Base-by-base conservation (phyloP, 2,888 invertebrate genomes). In the Phytoseiulus persimilis region DNA sequence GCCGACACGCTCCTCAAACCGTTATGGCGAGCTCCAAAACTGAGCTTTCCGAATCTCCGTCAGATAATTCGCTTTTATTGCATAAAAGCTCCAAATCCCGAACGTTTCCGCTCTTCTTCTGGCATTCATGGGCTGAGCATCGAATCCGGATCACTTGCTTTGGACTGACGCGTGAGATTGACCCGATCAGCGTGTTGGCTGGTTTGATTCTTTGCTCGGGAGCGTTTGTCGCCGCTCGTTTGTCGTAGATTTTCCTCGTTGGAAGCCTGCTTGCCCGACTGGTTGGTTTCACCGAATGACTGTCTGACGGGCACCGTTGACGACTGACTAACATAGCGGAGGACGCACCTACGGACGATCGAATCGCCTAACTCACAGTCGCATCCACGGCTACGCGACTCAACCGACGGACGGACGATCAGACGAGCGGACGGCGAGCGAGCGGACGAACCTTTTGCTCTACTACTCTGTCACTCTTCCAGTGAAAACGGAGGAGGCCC, bases 401-500 rank as follows among this genome's bases (percentile, higher is more conserved):
- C 65, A 65, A 65, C 65, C 23, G 65, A 18, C 18, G 65, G 18
- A 65, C 65, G 9, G 65, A 18, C 18, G 65, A 65, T 6, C 65
- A 65, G 65, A 65, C 65, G 65, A 23, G 18, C 65, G 65, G 18
- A 65, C 65, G 65, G 65, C 65, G 18, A 28, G 65, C 65, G 65
- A 65, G 23, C 65, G 65, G 18, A 18, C 5, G 65, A 65, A 65
- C 65, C 65, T 11, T n/a, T 2, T 65, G 65, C 65, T 65, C 65
- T 65, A 65, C 65, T 65, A 65, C 65, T 65, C 65, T 65, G 65
- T 65, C 65, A 65, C 65, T 65, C 5, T 65, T 65, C 65, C 65
- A 65, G 65, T 65, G 65, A 65, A 65, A 65, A 65, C 65, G 65
- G 65, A 65, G 65, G 65, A 65, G 65, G 65, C 65, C 65, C 65